Evolutionary conservation across 2,113 vertebrate species (phyloP).

Genomic region (Sphyrna mokarran): DNA sequence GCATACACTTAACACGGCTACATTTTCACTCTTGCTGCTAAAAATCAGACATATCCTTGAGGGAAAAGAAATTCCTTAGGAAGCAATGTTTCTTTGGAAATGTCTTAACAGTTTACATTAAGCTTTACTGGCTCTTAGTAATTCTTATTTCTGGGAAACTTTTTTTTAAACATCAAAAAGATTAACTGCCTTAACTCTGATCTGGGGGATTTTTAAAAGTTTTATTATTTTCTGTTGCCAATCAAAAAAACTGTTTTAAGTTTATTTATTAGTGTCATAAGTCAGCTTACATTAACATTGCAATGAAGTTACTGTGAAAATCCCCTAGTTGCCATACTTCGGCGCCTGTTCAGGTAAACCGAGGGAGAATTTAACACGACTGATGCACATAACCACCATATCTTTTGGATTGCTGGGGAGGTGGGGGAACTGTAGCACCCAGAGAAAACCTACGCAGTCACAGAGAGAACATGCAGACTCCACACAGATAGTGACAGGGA

Average conservation of each 20-base stretch:
- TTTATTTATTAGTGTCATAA: no score
- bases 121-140: not conserved
- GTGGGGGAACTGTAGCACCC: no score
- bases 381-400: no score
- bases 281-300: no score
- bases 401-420: no score
- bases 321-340: no score
- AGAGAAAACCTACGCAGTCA: no score
- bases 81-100: slow-evolving; percentile 29
- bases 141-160: slow-evolving; percentile 14
- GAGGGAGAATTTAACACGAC: no score
- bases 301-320: no score
- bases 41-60: slow-evolving; percentile 7
- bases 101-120: slow-evolving; percentile 19
- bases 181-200: not conserved
- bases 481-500: no score
- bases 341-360: no score
- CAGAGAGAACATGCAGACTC: no score
- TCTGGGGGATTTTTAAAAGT: not conserved
- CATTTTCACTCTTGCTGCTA: not conserved
- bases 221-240: not conserved
- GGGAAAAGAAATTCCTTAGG: not conserved
- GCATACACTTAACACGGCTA: not conserved
- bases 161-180: not conserved
- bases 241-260: not conserved